Evolutionary conservation across 30 jellyfish, hydroid and myxozoan species (phyloP), one percentile per base, ranked within the genome.

Genomic region (Aurelia aurita): DNA sequence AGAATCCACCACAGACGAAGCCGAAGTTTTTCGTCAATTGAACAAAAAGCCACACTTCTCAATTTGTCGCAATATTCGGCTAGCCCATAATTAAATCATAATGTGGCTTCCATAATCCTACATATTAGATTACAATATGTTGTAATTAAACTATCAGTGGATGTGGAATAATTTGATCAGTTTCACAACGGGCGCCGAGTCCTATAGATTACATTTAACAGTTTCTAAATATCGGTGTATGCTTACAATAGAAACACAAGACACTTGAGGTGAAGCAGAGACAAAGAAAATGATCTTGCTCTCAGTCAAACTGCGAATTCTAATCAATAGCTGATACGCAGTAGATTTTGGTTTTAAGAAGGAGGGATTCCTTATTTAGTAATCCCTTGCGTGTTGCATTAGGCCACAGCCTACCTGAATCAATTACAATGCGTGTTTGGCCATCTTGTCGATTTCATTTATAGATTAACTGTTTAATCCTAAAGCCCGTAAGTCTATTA

Each of bases 81-180:
- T 69, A 58, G 77, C 59, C 74, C 55, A 74, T 74, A 83, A 83
- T 83, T 83, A 69, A 70, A 83, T 83, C 79, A 69, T 55, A 71
- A 47, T 63, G 93, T 44, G 82, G 91, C 71, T 43, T 55, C 28
- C 70, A 19, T 83, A 83, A 83, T 83, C 93, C 65, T 62, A 67
- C 70, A 70, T 83, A 83, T 83, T 69, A 53, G 68, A 51, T 70
- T 25, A 71, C 85, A 69, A 83, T 71, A 71, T 74, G 66, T 31
- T 28, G 80, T 83, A 83, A 83, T 83, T 83, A 69, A 83, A 83
- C 93, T 83, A 83, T 83, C 93, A 83, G 74, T 46, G 72, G 90
- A 83, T 59, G 58, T 71, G 72, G 79, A 54, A 25, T 83, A 83
- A 83, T 83, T 70, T 18, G 85, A 83, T 83, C 85, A 61, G 29